Evolutionary conservation across 1,140 invertebrate genomes (phyloP).

Genomic region (roundworm (Caenorhabditis elegans)): DNA sequence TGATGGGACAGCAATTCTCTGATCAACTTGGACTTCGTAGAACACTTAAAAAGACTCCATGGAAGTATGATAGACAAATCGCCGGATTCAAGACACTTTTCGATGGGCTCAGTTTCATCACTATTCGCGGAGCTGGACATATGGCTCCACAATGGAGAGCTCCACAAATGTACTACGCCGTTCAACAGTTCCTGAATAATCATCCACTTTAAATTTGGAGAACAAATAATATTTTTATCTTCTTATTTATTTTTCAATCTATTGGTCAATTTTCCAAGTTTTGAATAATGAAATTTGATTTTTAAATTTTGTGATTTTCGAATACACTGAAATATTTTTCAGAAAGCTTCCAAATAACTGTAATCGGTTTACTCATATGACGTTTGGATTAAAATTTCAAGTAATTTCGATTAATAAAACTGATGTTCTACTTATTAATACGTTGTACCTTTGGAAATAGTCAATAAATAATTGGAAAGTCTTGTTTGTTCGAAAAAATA

Average conservation of each 20-base stretch:
- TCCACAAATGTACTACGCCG: slow-evolving; percentile 68
- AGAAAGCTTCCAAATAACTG: too few relatives aligned
- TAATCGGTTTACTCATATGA: too few relatives aligned
- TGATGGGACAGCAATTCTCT: slow-evolving; percentile 65
- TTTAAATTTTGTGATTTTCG: too few relatives aligned
- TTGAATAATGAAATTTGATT: too few relatives aligned
- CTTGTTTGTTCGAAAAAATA: too few relatives aligned
- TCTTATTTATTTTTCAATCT: background rate
- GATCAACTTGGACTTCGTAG: slow-evolving; percentile 56
- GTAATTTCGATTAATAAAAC: too few relatives aligned
- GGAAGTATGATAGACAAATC: slow-evolving; percentile 63
- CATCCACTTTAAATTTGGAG: slow-evolving; percentile 61
- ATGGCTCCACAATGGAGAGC: slow-evolving; percentile 72
- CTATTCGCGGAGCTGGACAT: slow-evolving; percentile 64
- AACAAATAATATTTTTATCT: background rate
- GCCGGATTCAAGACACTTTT: slow-evolving; percentile 66
- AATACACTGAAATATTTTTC: too few relatives aligned
- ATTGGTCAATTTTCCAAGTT: too few relatives aligned
- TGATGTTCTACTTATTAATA: too few relatives aligned
- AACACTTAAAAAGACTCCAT: slow-evolving; percentile 60
- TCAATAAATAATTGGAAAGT: too few relatives aligned
- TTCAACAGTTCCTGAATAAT: slow-evolving; percentile 67
- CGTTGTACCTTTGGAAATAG: too few relatives aligned
- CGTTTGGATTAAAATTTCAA: too few relatives aligned
- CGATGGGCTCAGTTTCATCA: slow-evolving; percentile 63